Evolutionary conservation across 2,797 vertebrate genomes (phyloP).

Genomic region (Gastrophryne carolinensis): DNA sequence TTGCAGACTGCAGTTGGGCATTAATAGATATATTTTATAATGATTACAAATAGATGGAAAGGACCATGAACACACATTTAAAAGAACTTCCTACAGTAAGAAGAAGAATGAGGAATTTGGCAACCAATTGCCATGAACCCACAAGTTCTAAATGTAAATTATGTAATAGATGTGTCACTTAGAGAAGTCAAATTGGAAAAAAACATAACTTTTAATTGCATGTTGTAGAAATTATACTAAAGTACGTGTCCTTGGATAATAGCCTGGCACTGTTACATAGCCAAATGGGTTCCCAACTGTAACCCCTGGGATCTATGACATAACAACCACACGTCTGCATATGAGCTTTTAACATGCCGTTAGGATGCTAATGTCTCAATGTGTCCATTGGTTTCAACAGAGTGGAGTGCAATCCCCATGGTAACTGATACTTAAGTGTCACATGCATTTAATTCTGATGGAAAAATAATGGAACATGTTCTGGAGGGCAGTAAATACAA

Average conservation of each 20-base stretch:
- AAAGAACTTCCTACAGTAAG: too few species aligned
- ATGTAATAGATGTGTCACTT: too few species aligned
- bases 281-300: slow-evolving; percentile 12
- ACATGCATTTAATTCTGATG: slow-evolving; percentile 35
- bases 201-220: too few species aligned
- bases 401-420: slow-evolving; percentile 12
- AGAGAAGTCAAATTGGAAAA: too few species aligned
- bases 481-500: slow-evolving; percentile 1
- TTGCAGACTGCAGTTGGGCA: neutral
- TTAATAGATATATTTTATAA: neutral
- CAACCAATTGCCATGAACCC: too few species aligned
- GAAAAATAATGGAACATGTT: slow-evolving; percentile 29
- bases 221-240: too few species aligned
- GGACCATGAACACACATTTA: too few species aligned
- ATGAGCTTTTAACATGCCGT: slow-evolving; percentile 35
- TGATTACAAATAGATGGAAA: too few species aligned
- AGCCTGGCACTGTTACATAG: neutral
- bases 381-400: slow-evolving; percentile 6
- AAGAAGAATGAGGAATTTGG: too few species aligned
- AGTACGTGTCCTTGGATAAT: too few species aligned
- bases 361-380: slow-evolving; percentile 40
- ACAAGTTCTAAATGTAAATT: too few species aligned
- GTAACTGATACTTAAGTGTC: slow-evolving; percentile 40
- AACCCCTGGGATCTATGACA: slow-evolving; percentile 7
- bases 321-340: slow-evolving; percentile 18